Percentiles rank a stretch among this genome's conserved stretches.
These are phyloP conservation scores for Halichondria panicea DNA, from an alignment of 37 sponge, comb jelly and placozoan species.

Conservation along the genomic window DNA sequence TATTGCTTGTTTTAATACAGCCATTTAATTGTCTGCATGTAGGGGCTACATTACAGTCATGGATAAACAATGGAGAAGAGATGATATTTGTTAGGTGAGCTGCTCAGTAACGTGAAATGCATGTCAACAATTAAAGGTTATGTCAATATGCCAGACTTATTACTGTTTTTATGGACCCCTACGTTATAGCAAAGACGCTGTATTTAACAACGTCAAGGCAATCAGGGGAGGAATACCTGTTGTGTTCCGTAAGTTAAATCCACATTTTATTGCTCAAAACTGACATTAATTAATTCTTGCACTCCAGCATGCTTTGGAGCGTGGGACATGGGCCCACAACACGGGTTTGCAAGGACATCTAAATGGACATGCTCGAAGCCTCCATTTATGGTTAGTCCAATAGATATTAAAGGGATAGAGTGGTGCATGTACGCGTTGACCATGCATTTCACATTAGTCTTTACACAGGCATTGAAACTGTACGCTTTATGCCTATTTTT, in stretches of 20 bases:
- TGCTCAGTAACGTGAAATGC: no score
- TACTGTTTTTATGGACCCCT: no score
- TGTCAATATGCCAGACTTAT: no score
- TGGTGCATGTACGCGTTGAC: no score
- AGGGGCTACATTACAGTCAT: slow-evolving; percentile 93
- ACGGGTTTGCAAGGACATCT: slow-evolving; percentile 89
- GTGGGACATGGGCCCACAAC: slow-evolving; percentile 94
- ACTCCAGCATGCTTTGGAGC: slow-evolving; percentile 86
- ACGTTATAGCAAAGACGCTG: slow-evolving; percentile 69
- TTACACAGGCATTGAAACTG: no score
- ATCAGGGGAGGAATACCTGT: slow-evolving; percentile 93
- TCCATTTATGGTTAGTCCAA: slow-evolving; percentile 34
- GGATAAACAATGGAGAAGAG: slow-evolving; percentile 83
- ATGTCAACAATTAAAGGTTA: no score
- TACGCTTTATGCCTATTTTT: no score
- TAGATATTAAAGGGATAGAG: neutral
- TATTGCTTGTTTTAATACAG: neutral
- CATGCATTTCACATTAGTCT: no score
- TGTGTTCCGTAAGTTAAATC: slow-evolving; percentile 78
- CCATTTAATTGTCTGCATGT: neutral
- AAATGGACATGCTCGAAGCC: slow-evolving; percentile 51
- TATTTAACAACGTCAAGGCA: slow-evolving; percentile 92
- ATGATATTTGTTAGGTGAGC: slow-evolving; percentile 92
- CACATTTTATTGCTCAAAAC: neutral
- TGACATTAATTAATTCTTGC: neutral